These are phyloP conservation scores for Tetranychus piercei DNA, from an alignment of 2,888 invertebrate genomes.

Conservation along the genomic window DNA sequence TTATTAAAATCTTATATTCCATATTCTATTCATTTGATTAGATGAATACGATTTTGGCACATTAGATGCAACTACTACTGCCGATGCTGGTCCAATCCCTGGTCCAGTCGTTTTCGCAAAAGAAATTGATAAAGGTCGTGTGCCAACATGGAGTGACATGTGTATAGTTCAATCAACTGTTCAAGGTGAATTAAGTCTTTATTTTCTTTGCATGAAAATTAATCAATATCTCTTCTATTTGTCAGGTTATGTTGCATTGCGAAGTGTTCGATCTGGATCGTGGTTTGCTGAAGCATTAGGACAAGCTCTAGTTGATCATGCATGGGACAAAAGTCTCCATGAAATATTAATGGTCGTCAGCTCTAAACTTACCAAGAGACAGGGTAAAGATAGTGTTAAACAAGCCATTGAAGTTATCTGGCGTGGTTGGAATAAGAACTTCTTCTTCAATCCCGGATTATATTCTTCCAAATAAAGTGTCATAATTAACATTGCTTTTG, in stretches of 20 bases:
- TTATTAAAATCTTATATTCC: too few relatives aligned
- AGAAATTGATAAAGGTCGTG: not conserved
- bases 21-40: too few relatives aligned
- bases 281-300: constrained; percentile 22
- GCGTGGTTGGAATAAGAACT: constrained; percentile 22
- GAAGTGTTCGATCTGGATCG: constrained; percentile 21
- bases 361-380: constrained; percentile 15
- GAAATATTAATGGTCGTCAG: constrained; percentile 15
- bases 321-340: constrained; percentile 17
- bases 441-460: constrained; percentile 26
- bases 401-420: constrained; percentile 24
- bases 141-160: constrained; percentile 23
- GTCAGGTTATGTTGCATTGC: constrained; percentile 21
- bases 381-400: constrained; percentile 19
- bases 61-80: not conserved
- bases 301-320: constrained; percentile 17
- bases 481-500: too few relatives aligned
- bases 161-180: constrained; percentile 19
- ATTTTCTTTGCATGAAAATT: too few relatives aligned
- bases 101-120: not conserved
- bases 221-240: too few relatives aligned
- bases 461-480: not conserved
- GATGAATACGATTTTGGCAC: constrained; percentile 12
- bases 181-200: not conserved
- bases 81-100: constrained; percentile 12